Conservation (phyloP, 2,797 vertebrate species). For the Coreius guichenoti region DNA sequence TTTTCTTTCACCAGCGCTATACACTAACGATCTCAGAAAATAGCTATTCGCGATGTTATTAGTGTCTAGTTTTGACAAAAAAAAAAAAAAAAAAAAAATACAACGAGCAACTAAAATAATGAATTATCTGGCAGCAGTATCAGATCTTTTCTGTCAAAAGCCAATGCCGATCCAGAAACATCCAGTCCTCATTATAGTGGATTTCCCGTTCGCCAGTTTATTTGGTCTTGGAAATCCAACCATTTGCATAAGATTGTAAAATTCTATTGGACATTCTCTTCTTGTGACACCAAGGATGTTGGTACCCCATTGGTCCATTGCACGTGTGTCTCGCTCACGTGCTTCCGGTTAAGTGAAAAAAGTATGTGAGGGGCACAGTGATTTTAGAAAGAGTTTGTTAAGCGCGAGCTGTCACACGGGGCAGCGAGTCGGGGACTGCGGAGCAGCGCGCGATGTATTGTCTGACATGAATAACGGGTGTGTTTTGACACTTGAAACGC, state of each 20-base stretch:
- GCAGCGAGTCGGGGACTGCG: conserved; percentile 67
- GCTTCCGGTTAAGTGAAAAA: conserved; percentile 87
- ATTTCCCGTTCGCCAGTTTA: conserved; percentile 42
- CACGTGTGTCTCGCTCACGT: conserved; percentile 88
- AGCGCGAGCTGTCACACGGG: conserved; percentile 86
- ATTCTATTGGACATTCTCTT: conserved; percentile 80
- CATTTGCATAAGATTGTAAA: conserved; percentile 70
- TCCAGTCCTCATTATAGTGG: conserved; percentile 36
- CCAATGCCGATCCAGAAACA: conserved; percentile 28
- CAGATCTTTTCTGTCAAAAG: conserved; percentile 19
- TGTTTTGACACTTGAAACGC: conserved; percentile 77
- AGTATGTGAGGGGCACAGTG: conserved; percentile 78
- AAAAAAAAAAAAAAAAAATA: neutral
- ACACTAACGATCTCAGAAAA: neutral
- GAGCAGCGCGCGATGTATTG: conserved; percentile 67
- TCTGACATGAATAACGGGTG: conserved; percentile 72
- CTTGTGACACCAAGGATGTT: conserved; percentile 75
- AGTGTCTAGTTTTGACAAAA: neutral
- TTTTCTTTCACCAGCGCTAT: neutral
- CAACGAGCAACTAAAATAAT: neutral
- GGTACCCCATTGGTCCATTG: conserved; percentile 81
- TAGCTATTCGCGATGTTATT: neutral
- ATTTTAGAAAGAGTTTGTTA: conserved; percentile 89
- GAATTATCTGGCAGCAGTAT: neutral
- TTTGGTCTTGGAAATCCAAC: conserved; percentile 62